Percentiles rank a stretch among this genome's conserved stretches.
These are phyloP conservation scores for Taurulus bubalis DNA, from an alignment of 2,113 vertebrate species.

Conservation along the genomic window DNA sequence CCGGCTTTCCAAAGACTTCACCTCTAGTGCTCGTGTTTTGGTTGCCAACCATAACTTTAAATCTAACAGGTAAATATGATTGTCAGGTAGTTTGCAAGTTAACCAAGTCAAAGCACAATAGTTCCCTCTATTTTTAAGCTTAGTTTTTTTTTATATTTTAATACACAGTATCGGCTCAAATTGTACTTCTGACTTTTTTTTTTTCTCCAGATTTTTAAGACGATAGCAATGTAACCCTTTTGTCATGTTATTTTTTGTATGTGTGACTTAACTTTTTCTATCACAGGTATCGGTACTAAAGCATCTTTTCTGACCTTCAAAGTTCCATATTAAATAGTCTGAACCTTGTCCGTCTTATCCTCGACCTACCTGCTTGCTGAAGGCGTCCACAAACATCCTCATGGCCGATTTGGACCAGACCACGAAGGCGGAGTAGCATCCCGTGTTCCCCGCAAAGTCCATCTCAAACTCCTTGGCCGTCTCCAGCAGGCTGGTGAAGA, in stretches of 20 bases:
- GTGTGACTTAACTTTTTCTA: background rate
- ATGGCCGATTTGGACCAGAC: slow-evolving; percentile 96
- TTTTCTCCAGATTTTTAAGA: background rate
- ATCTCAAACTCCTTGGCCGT: slow-evolving; percentile 95
- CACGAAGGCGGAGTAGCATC: slow-evolving; percentile 97
- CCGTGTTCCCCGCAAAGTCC: slow-evolving; percentile 92
- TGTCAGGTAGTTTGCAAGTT: background rate
- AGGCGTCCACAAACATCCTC: slow-evolving; percentile 96
- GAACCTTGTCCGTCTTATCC: background rate
- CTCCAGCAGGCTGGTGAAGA: slow-evolving; percentile 96
- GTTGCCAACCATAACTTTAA: background rate
- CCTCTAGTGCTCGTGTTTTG: too few relatives aligned
- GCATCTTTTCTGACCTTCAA: background rate
- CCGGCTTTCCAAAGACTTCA: too few relatives aligned
- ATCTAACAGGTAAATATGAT: background rate
- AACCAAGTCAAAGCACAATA: too few relatives aligned
- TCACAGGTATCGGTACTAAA: background rate
- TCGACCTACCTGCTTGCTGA: slow-evolving; percentile 90
- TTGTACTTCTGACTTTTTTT: background rate
- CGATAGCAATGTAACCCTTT: background rate
- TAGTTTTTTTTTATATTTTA: background rate
- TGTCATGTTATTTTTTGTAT: background rate
- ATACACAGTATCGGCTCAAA: background rate
- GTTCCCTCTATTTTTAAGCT: too few relatives aligned
- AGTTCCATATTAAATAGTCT: background rate